Conservation (phyloP, 2,888 invertebrate species). For the Minunthozetes semirufus region DNA sequence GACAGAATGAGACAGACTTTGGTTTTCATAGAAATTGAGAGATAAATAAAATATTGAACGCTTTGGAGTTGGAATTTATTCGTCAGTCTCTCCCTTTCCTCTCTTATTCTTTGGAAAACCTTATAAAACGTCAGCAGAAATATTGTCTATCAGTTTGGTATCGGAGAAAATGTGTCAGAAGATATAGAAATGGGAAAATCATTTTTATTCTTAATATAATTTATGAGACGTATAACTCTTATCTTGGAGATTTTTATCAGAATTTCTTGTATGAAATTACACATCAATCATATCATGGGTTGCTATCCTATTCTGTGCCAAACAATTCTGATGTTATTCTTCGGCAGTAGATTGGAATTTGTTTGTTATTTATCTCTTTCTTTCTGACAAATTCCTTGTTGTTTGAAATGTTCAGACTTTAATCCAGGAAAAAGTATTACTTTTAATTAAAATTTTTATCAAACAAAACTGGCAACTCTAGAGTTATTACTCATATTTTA, state of each 20-base stretch:
- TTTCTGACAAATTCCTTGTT: too few relatives aligned
- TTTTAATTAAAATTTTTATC: too few relatives aligned
- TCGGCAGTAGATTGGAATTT: not conserved
- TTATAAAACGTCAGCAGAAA: constrained; percentile 12
- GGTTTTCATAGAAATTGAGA: not conserved
- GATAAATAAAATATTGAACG: constrained; percentile 3
- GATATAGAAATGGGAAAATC: not conserved
- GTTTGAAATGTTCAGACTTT: too few relatives aligned
- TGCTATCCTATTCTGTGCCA: not conserved
- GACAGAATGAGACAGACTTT: not conserved
- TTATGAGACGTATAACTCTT: constrained; percentile 20
- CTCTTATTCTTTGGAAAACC: not conserved
- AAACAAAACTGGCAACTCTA: too few relatives aligned
- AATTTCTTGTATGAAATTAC: constrained; percentile 13
- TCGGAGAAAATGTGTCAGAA: not conserved
- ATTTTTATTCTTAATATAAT: not conserved
- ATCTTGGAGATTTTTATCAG: constrained; percentile 14
- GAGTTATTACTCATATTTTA: too few relatives aligned
- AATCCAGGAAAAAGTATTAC: too few relatives aligned
- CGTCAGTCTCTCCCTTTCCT: not conserved
- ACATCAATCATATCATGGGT: not conserved
- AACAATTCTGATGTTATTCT: too few relatives aligned
- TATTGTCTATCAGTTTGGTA: constrained; percentile 1
- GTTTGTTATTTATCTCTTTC: not conserved
- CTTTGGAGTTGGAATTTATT: not conserved